Conservation (phyloP, 2,888 invertebrate species). For the Zhuqinia jingwanae region DNA sequence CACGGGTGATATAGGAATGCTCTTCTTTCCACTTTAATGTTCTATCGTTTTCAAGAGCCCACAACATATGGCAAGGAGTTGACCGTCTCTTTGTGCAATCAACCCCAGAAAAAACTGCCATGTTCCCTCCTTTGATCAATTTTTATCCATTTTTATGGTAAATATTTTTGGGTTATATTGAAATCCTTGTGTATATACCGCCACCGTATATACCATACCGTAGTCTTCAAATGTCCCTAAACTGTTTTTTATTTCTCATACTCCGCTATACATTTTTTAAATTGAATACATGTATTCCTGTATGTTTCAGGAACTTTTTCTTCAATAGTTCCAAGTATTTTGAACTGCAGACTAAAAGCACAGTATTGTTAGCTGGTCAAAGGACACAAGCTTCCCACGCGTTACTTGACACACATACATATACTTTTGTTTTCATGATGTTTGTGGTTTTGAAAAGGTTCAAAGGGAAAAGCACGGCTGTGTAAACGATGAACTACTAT, state of each 20-base stretch:
- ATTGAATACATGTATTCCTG: too few relatives aligned
- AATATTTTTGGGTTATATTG: slow-evolving; percentile 17
- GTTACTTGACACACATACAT: neutral
- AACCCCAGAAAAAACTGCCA: slow-evolving; percentile 2
- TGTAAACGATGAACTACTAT: slow-evolving; percentile 48
- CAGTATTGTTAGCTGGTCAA: neutral
- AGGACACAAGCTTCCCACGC: neutral
- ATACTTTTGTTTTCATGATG: neutral
- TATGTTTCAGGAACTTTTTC: too few relatives aligned
- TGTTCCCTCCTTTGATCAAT: neutral
- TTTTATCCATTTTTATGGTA: slow-evolving; percentile 47
- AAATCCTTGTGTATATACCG: neutral
- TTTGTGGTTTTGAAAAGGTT: neutral
- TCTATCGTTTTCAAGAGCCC: too few relatives aligned
- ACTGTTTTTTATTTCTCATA: too few relatives aligned
- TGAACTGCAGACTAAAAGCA: neutral
- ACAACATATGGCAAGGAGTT: neutral
- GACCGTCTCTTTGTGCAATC: slow-evolving; percentile 1
- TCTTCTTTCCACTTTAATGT: too few relatives aligned
- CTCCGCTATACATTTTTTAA: too few relatives aligned
- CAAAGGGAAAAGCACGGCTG: slow-evolving; percentile 32
- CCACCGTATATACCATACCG: too few relatives aligned
- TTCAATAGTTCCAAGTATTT: too few relatives aligned
- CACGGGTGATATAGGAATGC: too few relatives aligned
- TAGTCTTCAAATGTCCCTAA: neutral